phyloP scores from a whole-genome alignment of 1,140 invertebrate species.

The Aporrectodea caliginosa region DNA sequence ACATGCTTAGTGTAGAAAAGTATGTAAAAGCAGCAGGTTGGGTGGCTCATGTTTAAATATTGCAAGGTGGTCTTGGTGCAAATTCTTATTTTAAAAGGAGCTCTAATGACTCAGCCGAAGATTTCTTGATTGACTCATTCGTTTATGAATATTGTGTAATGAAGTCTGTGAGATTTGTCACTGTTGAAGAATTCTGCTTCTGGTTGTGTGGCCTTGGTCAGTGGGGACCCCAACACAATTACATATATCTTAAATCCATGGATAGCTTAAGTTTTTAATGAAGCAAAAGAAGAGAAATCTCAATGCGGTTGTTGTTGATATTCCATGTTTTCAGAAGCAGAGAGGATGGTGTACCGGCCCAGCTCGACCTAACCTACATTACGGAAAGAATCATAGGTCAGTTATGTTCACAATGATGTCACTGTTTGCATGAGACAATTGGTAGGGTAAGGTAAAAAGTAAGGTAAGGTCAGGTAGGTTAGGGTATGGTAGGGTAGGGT shows the following conservation, averaged over 20 bases:
- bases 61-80: too few relatives aligned
- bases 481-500: neutral
- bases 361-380: neutral
- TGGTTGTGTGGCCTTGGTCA: neutral
- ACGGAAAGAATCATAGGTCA: neutral
- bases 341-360: neutral
- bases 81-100: too few relatives aligned
- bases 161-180: neutral
- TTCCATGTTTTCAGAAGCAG: neutral
- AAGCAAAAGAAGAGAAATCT: neutral
- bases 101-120: too few relatives aligned
- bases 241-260: too few relatives aligned
- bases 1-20: too few relatives aligned
- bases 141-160: neutral
- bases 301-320: neutral
- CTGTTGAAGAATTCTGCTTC: neutral
- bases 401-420: neutral
- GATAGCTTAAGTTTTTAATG: neutral
- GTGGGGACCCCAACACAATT: too few relatives aligned
- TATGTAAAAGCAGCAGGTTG: too few relatives aligned
- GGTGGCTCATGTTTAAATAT: too few relatives aligned
- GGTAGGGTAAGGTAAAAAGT: too few relatives aligned
- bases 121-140: too few relatives aligned
- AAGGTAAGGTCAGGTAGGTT: neutral
- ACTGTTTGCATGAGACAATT: neutral